A percentile compares a stretch with the other conserved stretches of the same genome.
Conservation (phyloP, 2,797 vertebrate species). For the Gymnopithys bicolor region DNA sequence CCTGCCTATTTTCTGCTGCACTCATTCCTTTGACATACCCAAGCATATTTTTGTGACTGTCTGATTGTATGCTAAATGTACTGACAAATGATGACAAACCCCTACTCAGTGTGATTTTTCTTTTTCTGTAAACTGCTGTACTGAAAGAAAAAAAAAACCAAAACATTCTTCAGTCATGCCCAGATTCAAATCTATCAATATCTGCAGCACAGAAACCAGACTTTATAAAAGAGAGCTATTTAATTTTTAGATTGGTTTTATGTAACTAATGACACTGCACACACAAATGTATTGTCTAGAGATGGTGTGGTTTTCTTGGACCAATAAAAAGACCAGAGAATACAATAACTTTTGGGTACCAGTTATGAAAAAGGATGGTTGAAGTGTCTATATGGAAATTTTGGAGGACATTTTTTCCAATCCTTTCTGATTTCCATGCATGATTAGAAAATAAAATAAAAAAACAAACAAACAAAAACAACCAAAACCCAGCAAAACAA, state of each 20-base stretch:
- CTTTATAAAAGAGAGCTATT: background rate
- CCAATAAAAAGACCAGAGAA: background rate
- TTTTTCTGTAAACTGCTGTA: background rate
- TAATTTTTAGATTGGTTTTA: background rate
- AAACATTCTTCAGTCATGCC: background rate
- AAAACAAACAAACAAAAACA: too few species aligned
- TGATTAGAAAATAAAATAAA: background rate
- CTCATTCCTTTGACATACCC: background rate
- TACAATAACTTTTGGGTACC: background rate
- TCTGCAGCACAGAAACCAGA: background rate
- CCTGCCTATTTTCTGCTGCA: background rate
- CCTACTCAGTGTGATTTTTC: background rate
- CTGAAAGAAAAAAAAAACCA: background rate
- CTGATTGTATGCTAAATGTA: background rate
- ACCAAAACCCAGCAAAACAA: too few species aligned
- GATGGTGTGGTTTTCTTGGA: background rate
- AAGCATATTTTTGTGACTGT: background rate
- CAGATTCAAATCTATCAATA: background rate
- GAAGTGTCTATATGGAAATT: background rate
- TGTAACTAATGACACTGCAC: background rate
- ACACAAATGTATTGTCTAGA: background rate
- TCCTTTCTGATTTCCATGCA: background rate
- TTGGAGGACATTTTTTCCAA: background rate
- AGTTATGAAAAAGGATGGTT: background rate
- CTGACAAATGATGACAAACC: background rate